Evolutionary conservation across 2,797 vertebrate species (phyloP).

Genomic region (Discoglossus pictus): DNA sequence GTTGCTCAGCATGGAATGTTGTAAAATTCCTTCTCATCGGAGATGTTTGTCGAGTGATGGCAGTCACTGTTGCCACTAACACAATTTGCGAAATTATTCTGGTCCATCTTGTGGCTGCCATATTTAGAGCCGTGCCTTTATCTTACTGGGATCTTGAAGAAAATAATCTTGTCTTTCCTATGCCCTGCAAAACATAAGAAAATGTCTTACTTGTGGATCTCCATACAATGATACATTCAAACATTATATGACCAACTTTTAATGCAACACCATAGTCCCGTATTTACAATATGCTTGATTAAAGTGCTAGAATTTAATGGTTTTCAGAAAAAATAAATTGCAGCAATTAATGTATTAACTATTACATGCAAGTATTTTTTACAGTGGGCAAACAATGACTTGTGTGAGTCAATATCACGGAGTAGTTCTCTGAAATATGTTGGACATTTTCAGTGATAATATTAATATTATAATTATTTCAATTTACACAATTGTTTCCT

Average conservation of each 20-base stretch:
- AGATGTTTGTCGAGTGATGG: conserved; percentile 63
- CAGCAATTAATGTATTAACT: neutral
- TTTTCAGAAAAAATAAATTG: no score
- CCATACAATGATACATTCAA: no score
- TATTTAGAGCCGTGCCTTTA: conserved; percentile 53
- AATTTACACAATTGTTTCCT: no score
- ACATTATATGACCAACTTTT: no score
- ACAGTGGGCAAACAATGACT: no score
- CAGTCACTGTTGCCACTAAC: conserved; percentile 72
- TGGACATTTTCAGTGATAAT: no score
- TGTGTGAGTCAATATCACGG: no score
- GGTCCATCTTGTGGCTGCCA: conserved; percentile 78
- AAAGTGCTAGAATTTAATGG: no score
- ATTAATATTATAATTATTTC: no score
- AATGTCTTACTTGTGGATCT: conserved; percentile 8
- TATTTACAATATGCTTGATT: no score
- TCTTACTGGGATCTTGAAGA: conserved; percentile 52
- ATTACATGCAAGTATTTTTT: neutral
- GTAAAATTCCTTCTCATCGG: conserved; percentile 77
- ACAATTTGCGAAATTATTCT: conserved; percentile 81
- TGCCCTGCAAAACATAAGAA: conserved; percentile 69
- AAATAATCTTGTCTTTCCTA: conserved; percentile 61
- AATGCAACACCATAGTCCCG: no score
- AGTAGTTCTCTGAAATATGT: no score
- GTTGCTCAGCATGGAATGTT: conserved; percentile 82